These are phyloP conservation scores for Drosophila merina DNA, from an alignment of 2,888 invertebrate species.

Conservation along the genomic window DNA sequence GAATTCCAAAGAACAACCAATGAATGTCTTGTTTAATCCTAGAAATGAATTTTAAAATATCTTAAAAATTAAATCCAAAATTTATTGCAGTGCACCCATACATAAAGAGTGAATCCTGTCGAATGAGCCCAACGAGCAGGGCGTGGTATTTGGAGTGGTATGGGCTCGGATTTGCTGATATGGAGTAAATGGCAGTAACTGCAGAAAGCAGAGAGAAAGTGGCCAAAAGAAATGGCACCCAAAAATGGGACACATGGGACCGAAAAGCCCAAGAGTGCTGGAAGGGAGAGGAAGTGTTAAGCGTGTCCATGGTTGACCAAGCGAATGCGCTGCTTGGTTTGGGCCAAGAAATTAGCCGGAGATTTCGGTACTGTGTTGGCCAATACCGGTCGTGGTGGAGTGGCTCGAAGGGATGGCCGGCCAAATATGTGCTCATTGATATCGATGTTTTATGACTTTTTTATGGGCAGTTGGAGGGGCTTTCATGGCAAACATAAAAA, in stretches of 20 bases:
- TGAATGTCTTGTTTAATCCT: too few species aligned
- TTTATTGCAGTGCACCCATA: slow-evolving; percentile 16
- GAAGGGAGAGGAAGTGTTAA: slow-evolving; percentile 25
- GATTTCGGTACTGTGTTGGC: slow-evolving; percentile 17
- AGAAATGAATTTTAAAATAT: too few species aligned
- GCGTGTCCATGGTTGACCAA: slow-evolving; percentile 31
- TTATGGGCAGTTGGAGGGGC: slow-evolving; percentile 25
- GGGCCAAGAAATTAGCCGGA: slow-evolving; percentile 45
- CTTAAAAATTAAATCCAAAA: not conserved
- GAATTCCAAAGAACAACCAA: too few species aligned
- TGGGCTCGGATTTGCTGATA: slow-evolving; percentile 46
- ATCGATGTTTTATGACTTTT: slow-evolving; percentile 45
- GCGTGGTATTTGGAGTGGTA: slow-evolving; percentile 25
- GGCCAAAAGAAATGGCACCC: slow-evolving; percentile 49
- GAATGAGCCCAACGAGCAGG: slow-evolving; percentile 43
- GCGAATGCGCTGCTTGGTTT: slow-evolving; percentile 33
- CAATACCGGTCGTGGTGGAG: slow-evolving; percentile 10
- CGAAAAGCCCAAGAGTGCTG: not conserved
- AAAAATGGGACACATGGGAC: slow-evolving; percentile 13
- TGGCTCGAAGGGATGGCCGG: slow-evolving; percentile 26
- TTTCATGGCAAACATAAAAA: slow-evolving; percentile 32
- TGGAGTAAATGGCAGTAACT: slow-evolving; percentile 47
- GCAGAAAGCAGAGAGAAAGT: slow-evolving; percentile 66
- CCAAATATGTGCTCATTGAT: slow-evolving; percentile 45
- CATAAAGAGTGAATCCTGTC: slow-evolving; percentile 41